These are phyloP conservation scores for Tachysurus fulvidraco DNA, from an alignment of 2,113 vertebrate genomes.

Conservation along the genomic window DNA sequence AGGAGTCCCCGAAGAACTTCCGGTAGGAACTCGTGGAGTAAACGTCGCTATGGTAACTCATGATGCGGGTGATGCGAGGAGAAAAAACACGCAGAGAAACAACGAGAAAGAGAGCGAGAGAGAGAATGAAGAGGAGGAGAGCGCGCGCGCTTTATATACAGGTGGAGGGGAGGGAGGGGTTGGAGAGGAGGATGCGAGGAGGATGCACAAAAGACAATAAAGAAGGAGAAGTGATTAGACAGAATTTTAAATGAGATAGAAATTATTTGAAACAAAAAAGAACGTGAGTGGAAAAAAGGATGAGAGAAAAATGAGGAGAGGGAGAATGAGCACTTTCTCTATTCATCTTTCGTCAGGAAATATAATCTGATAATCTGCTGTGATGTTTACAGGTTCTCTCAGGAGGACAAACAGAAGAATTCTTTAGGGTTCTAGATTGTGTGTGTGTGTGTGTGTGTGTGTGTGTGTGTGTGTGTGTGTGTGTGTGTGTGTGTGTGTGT, in stretches of 20 bases:
- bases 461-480: not conserved
- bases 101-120: constrained; percentile 19
- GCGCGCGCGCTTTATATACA: not conserved
- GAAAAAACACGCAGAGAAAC: constrained; percentile 48
- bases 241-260: no score
- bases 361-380: no score
- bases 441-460: no score
- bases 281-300: not conserved
- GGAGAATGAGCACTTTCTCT: no score
- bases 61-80: not conserved
- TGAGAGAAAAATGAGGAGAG: constrained; percentile 51
- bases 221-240: no score
- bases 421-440: not conserved
- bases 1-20: constrained; percentile 18
- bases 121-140: constrained; percentile 17
- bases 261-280: not conserved
- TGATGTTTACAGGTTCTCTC: not conserved
- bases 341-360: no score
- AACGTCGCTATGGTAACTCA: constrained; percentile 27
- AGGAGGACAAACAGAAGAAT: not conserved
- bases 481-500: no score
- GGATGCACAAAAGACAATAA: no score
- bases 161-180: no score
- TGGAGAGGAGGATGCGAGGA: not conserved
- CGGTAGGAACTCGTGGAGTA: constrained; percentile 12